Percentiles rank a stretch among this genome's conserved stretches.
Conservation (phyloP, 2,797 vertebrate species). For the Coregonus suidteri region DNA sequence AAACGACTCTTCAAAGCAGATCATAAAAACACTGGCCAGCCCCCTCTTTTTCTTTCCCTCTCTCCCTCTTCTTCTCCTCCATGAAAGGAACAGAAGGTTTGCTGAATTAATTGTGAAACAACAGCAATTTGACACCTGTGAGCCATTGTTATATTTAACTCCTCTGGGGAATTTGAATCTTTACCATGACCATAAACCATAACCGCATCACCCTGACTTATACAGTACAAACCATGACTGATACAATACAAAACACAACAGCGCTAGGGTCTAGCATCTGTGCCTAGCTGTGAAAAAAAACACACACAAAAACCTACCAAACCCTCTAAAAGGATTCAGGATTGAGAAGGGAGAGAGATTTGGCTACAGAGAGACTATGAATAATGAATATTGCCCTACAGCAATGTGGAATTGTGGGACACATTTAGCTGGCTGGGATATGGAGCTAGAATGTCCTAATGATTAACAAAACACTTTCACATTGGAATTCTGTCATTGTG, state of each 20-base stretch:
- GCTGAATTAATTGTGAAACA: conserved; percentile 15
- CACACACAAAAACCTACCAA: not conserved
- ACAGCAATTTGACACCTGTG: not conserved
- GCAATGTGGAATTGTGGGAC: not conserved
- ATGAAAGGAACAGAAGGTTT: not conserved
- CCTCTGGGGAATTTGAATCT: not conserved
- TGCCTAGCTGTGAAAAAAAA: not conserved
- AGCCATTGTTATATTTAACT: not conserved
- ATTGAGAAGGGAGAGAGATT: not conserved
- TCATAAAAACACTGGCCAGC: conserved; percentile 9
- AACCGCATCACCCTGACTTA: not conserved
- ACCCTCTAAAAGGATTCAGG: not conserved
- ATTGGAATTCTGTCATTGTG: not conserved
- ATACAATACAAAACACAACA: too few species aligned
- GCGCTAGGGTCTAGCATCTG: not conserved
- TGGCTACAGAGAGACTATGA: not conserved
- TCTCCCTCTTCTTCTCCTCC: not conserved
- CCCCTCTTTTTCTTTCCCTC: not conserved
- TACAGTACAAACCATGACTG: too few species aligned
- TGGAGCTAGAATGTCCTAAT: not conserved
- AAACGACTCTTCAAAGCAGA: conserved; percentile 27
- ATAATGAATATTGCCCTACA: not conserved
- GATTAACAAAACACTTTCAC: not conserved
- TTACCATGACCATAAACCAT: conserved; percentile 4
- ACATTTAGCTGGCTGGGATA: not conserved